Percentiles rank a stretch among this genome's conserved stretches.
Evolutionary conservation across 23 tunicate species (phyloP).

Genomic region (Trididemnum clinides): DNA sequence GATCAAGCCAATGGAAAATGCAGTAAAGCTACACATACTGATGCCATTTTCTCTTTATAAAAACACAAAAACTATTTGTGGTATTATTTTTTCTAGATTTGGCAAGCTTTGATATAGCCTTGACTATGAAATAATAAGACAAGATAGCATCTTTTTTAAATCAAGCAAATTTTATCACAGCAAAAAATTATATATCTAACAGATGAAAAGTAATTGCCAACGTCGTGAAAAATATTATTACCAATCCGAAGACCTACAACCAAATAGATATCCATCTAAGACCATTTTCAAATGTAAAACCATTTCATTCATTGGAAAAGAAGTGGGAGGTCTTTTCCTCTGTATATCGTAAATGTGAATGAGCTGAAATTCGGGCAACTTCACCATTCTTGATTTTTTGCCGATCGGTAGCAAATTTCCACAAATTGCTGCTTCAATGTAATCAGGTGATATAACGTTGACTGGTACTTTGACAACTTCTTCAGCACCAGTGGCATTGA

Average conservation of each 20-base stretch:
- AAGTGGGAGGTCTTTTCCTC: conserved; percentile 37
- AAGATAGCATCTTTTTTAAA: not conserved
- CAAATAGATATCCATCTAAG: conserved; percentile 12
- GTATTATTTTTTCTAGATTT: too few species aligned
- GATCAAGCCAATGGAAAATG: too few species aligned
- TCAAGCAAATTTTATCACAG: not conserved
- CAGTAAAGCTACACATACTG: too few species aligned
- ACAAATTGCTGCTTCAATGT: not conserved
- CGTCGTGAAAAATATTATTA: not conserved
- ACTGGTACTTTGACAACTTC: not conserved
- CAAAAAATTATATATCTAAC: too few species aligned
- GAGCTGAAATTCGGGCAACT: conserved; percentile 41
- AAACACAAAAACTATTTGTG: too few species aligned
- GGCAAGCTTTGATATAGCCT: too few species aligned
- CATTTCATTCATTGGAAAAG: conserved; percentile 33
- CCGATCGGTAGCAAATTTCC: not conserved
- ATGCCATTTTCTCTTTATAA: too few species aligned
- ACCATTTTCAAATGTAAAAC: conserved; percentile 38
- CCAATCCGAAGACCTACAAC: not conserved
- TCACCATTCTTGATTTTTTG: conserved; percentile 5
- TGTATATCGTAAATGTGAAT: conserved; percentile 71
- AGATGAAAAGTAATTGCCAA: too few species aligned
- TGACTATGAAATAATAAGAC: too few species aligned
- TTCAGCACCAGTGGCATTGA: not conserved
- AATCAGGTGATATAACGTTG: not conserved